Base-by-base conservation (phyloP, 2,888 invertebrate genomes). In the Clepsis dumicolana region DNA sequence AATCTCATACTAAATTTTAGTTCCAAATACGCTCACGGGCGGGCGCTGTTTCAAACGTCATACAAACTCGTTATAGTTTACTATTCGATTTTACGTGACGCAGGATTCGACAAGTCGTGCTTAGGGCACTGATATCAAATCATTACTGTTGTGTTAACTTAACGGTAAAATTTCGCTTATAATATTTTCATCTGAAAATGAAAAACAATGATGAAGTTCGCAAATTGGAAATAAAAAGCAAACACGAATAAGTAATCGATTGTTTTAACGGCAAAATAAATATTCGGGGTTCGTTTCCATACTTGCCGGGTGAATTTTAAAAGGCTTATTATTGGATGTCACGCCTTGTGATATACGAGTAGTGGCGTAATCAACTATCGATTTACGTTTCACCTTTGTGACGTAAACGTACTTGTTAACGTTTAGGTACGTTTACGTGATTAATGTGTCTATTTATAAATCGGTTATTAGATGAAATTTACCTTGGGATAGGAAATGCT, bases 231-330 rank as follows among this genome's bases (percentile, higher is more conserved):
- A 64, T 68, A 68, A 64, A 62, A 66, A 71, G 70, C 73, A 71
- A 73, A 67, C 63, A 74, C 54, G 70, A 70, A 70, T 74, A n/a
- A n/a, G n/a, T n/a, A 77, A 77, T 81, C 80, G 77, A 83, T 82
- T 83, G 82, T 78, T 82, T 83, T 84, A 80, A 80, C 77, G 80
- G 77, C 70, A 77, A 80, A 81, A 85, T 84, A 86, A 83, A 86
- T 80, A 82, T 82, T 80, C 81, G 79, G 73, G 44, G 71, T 80
- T 79, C 81, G 83, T 83, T 83, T 83, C 81, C 82, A 82, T 86
- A 83, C 84, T 82, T 84, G 80, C 85, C 83, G 81, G 81, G 72
- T 75, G 87, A 82, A 88, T 88, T 86, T 88, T 82, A 87, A 88
- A 84, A 83, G 85, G 77, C 85, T 86, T 84, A 88, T 88, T 88